Base-by-base conservation (phyloP, 2,113 vertebrate genomes). In the Myotis brandtii region DNA sequence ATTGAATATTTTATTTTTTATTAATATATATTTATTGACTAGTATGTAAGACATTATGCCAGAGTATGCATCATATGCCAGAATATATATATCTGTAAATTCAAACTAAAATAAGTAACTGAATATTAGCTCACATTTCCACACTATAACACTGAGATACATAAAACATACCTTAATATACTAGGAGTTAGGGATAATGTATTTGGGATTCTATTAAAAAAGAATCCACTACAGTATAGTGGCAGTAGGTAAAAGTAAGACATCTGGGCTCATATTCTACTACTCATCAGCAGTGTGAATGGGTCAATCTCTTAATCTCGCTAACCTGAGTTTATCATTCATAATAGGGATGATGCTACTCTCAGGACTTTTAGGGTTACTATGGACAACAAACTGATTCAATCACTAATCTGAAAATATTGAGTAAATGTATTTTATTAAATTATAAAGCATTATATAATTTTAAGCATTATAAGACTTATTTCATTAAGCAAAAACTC, bases 11-110 rank as follows among this genome's bases (percentile, higher is more conserved):
- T 86, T 54, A 59, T 12, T 85, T 72, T 94, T 40, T 66, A 67
- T 86, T 90, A 81, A 40, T 81, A 50, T 79, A 12, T 82, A 75
- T 43, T 94, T 86, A 86, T 43, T 94, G 21, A 5, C 43, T 86
- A 70, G 20, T 30, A 81, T 50, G 0, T 81, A 40, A 82, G 34
- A 73, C 0, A 77, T 16, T 46, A n/a, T 94, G 54, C 9, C 56
- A 92, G 48, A 64, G 84, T 59, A 86, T 73, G 11, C 17, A 25
- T 48, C 32, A 30, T n/a, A n/a, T 93, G 13, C 8, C 9, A 48
- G 6, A 85, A 76, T 79, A 86, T 59, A 64, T 43, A 89, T 40
- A 56, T 80, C 84, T 81, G 17, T 90, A 86, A 87, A 64, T 67
- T 76, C 43, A 86, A 50, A 73, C 14, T 90, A 67, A 92, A n/a